phyloP scores from a whole-genome alignment of 2,888 invertebrate genomes.

The Elaeidobius kamerunicus region DNA sequence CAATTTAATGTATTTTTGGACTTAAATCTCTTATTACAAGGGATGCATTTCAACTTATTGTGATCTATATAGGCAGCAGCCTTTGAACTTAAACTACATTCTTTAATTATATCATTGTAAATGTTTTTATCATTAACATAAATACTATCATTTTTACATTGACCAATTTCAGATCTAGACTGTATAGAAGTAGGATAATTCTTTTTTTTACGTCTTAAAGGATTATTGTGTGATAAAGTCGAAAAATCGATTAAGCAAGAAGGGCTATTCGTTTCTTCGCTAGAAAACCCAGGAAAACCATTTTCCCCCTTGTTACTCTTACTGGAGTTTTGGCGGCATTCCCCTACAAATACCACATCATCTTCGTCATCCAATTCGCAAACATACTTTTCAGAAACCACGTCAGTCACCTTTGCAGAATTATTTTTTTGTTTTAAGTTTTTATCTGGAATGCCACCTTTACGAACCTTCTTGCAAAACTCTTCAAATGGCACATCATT shows the following conservation, averaged over 20 bases:
- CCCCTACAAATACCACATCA: conserved; percentile 21
- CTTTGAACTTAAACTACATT: conserved; percentile 28
- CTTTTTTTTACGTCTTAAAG: conserved; percentile 9
- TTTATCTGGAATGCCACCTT: too few relatives aligned
- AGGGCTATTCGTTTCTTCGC: conserved; percentile 4
- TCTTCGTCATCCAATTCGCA: conserved; percentile 7
- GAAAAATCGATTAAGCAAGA: conserved; percentile 11
- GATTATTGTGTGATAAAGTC: conserved; percentile 18
- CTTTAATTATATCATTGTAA: conserved; percentile 3
- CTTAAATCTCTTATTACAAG: conserved; percentile 53
- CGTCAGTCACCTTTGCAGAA: too few relatives aligned
- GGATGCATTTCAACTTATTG: conserved; percentile 52
- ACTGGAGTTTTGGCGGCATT: neutral
- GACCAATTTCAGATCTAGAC: neutral
- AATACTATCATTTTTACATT: conserved; percentile 3
- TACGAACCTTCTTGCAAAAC: conserved; percentile 13
- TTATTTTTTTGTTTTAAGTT: too few relatives aligned
- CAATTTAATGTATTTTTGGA: conserved; percentile 55
- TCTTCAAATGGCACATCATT: conserved; percentile 18
- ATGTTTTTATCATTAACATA: neutral
- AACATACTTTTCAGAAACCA: too few relatives aligned
- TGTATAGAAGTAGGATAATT: neutral
- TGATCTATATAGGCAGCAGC: conserved; percentile 48
- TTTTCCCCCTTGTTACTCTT: conserved; percentile 13
- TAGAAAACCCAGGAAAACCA: conserved; percentile 17